These are phyloP conservation scores for Ectemnius cavifrons DNA, from an alignment of 2,888 invertebrate genomes.

Conservation along the genomic window DNA sequence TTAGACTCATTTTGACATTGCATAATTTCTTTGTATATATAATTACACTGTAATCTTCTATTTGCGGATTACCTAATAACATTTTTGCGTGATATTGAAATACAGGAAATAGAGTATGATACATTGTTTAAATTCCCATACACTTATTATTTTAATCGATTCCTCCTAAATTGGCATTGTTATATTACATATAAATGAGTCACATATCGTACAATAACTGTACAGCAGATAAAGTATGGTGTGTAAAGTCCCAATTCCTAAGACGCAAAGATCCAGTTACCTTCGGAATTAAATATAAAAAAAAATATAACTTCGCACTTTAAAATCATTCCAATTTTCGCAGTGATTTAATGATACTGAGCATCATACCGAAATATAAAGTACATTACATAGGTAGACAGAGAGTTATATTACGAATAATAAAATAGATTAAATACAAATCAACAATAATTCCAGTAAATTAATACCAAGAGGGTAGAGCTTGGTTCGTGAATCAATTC, in stretches of 20 bases:
- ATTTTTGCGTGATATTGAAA: conserved; percentile 17
- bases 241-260: conserved; percentile 63
- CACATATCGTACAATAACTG: conserved; percentile 76
- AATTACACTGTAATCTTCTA: conserved; percentile 10
- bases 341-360: conserved; percentile 46
- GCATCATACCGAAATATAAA: conserved; percentile 62
- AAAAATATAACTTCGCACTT: conserved; percentile 33
- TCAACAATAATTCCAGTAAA: conserved; percentile 68
- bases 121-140: conserved; percentile 44
- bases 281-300: conserved; percentile 49
- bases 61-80: conserved; percentile 1
- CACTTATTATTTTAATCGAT: conserved; percentile 57
- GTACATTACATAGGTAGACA: conserved; percentile 61
- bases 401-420: conserved; percentile 70
- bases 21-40: conserved; percentile 9
- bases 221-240: conserved; percentile 67
- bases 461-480: conserved; percentile 52
- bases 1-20: conserved; percentile 4
- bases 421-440: conserved; percentile 77
- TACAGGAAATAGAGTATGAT: conserved; percentile 46
- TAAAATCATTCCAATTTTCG: conserved; percentile 32
- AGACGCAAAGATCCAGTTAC: conserved; percentile 41
- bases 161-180: conserved; percentile 60
- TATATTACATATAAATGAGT: conserved; percentile 76
- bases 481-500: conserved; percentile 55